These are phyloP conservation scores for Lasioglossum malachurum DNA, from an alignment of 2,888 invertebrate genomes.

Conservation along the genomic window DNA sequence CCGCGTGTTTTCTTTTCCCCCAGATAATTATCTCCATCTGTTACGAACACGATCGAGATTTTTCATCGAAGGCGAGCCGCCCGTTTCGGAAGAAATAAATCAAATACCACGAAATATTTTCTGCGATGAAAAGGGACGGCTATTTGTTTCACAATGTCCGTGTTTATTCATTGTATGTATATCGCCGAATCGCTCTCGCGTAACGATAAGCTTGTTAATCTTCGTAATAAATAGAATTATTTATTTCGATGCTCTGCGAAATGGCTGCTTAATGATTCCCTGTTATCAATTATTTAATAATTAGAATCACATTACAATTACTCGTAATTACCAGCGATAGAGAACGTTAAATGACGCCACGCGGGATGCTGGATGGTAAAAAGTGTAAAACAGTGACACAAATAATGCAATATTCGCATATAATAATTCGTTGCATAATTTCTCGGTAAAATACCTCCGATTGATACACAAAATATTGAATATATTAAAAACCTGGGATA, in stretches of 20 bases:
- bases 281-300: conserved; percentile 47
- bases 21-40: background rate
- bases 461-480: background rate
- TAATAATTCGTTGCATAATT: background rate
- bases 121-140: background rate
- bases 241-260: conserved; percentile 49
- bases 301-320: conserved; percentile 47
- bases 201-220: conserved; percentile 52
- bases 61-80: background rate
- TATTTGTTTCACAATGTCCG: background rate
- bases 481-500: background rate
- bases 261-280: conserved; percentile 28
- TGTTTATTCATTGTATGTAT: background rate
- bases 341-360: conserved; percentile 26
- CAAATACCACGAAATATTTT: background rate
- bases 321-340: conserved; percentile 41
- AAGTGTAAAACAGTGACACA: background rate
- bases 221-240: conserved; percentile 42
- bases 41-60: background rate
- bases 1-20: background rate
- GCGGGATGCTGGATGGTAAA: background rate
- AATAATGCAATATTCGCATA: background rate
- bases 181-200: background rate
- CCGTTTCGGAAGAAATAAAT: background rate
- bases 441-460: background rate